Evolutionary conservation across 2,797 vertebrate species (phyloP).

Genomic region (Gouania willdenowi): DNA sequence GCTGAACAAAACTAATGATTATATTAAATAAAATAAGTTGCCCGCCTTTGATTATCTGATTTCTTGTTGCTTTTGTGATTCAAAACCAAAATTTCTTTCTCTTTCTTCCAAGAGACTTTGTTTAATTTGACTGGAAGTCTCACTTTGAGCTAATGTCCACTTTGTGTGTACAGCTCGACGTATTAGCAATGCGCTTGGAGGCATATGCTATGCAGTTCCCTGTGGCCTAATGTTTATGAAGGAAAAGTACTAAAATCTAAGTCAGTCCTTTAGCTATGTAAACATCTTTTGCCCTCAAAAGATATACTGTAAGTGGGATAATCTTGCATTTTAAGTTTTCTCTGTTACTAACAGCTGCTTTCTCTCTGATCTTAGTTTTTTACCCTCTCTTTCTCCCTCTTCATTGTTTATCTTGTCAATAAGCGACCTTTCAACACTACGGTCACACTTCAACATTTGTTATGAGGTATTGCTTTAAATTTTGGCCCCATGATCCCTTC

Average conservation of each 20-base stretch:
- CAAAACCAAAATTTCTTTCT: too few relatives aligned
- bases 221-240: slow-evolving; percentile 35
- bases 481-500: slow-evolving; percentile 32
- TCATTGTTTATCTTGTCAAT: slow-evolving; percentile 32
- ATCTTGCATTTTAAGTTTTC: slow-evolving; percentile 54
- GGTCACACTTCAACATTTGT: slow-evolving; percentile 47
- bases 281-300: slow-evolving; percentile 12
- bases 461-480: slow-evolving; percentile 37
- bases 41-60: too few relatives aligned
- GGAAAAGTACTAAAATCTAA: slow-evolving; percentile 18
- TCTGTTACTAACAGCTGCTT: slow-evolving; percentile 48
- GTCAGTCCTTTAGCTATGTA: slow-evolving; percentile 42
- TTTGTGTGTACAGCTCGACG: too few relatives aligned
- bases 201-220: slow-evolving; percentile 27
- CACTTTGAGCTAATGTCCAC: too few relatives aligned
- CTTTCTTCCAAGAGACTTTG: too few relatives aligned
- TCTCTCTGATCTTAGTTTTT: slow-evolving; percentile 11
- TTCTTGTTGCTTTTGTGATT: too few relatives aligned
- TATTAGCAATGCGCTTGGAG: too few relatives aligned
- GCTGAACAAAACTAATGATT: too few relatives aligned
- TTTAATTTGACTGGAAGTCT: too few relatives aligned
- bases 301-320: slow-evolving; percentile 16
- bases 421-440: slow-evolving; percentile 38
- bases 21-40: too few relatives aligned
- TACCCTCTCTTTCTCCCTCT: slow-evolving; percentile 4